phyloP scores from a whole-genome alignment of 2,113 vertebrate species.

The Micronycteris hirsuta region DNA sequence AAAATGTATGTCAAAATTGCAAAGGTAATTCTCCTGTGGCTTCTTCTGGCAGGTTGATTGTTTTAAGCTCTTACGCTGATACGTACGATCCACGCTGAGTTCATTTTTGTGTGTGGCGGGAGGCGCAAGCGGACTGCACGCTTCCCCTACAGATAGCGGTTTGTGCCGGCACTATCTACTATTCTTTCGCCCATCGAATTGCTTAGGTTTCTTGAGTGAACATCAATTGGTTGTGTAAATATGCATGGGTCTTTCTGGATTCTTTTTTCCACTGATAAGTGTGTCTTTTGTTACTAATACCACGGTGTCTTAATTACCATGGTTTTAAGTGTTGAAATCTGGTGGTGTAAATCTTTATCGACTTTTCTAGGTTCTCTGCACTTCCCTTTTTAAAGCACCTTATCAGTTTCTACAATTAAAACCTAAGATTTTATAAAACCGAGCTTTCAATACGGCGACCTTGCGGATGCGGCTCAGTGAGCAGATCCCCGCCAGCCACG shows the following conservation, averaged over 20 bases:
- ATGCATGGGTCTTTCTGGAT: neutral
- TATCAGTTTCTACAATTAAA: neutral
- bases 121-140: too few species aligned
- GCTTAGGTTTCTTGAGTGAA: neutral
- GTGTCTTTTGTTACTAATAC: neutral
- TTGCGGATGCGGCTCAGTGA: neutral
- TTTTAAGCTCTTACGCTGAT: neutral
- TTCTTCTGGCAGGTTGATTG: neutral
- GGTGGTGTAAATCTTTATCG: neutral
- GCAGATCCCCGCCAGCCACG: neutral
- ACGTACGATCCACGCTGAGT: neutral
- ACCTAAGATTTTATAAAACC: neutral
- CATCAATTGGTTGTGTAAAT: neutral
- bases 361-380: neutral
- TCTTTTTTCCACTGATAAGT: neutral
- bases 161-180: neutral
- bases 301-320: neutral
- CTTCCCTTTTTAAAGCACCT: neutral
- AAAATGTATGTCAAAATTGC: neutral
- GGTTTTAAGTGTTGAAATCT: conserved; percentile 6
- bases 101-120: neutral
- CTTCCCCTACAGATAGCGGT: neutral
- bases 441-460: neutral
- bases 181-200: neutral
- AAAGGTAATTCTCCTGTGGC: neutral